phyloP scores from a whole-genome alignment of 2,888 invertebrate species.

The Cheilosia variabilis region DNA sequence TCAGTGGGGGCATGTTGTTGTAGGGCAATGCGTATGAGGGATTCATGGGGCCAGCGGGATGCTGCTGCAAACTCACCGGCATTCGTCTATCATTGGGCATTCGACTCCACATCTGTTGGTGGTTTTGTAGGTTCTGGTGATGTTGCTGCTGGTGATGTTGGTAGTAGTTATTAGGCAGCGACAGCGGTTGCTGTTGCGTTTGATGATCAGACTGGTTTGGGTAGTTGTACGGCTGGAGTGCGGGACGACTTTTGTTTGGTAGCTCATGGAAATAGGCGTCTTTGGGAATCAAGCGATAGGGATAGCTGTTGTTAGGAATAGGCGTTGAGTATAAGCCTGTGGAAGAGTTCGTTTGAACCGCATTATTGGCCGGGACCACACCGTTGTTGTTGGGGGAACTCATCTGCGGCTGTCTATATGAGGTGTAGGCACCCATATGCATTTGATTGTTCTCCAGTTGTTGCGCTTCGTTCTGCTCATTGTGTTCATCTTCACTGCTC shows the following conservation, averaged over 20 bases:
- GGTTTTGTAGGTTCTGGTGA: conserved; percentile 40
- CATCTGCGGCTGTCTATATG: conserved; percentile 67
- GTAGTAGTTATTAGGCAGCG: conserved; percentile 63
- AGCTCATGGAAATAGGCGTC: conserved; percentile 87
- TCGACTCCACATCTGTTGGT: conserved; percentile 54
- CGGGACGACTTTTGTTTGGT: conserved; percentile 83
- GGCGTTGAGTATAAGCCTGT: conserved; percentile 51
- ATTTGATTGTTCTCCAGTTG: conserved; percentile 66
- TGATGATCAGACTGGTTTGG: conserved; percentile 66
- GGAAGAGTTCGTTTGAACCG: conserved; percentile 42
- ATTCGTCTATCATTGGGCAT: conserved; percentile 50
- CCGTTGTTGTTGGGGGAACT: conserved; percentile 55
- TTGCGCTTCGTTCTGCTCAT: conserved; percentile 53
- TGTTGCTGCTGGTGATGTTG: conserved; percentile 54
- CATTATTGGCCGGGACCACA: conserved; percentile 51
- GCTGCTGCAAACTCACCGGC: conserved; percentile 39
- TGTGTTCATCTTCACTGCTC: conserved; percentile 86
- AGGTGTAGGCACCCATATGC: conserved; percentile 61
- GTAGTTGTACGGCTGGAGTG: conserved; percentile 37
- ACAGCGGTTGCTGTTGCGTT: conserved; percentile 51
- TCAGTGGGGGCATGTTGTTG: conserved; percentile 67
- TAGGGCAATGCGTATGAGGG: conserved; percentile 56
- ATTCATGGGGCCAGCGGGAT: conserved; percentile 48
- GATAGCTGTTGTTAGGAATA: conserved; percentile 61
- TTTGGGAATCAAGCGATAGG: conserved; percentile 84